phyloP scores from a whole-genome alignment of 2,113 vertebrate genomes.

The Myocastor coypus region DNA sequence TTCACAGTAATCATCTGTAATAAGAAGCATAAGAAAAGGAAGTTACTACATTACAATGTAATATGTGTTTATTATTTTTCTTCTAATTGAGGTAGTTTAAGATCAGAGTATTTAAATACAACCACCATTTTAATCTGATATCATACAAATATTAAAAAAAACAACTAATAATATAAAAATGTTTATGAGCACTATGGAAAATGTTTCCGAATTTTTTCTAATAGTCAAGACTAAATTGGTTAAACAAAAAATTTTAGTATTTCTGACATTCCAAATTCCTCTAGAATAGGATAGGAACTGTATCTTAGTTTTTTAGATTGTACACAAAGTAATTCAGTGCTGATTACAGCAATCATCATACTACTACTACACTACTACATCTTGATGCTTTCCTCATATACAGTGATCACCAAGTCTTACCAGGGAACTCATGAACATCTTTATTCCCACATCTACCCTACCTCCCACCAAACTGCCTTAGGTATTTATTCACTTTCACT shows the following conservation, averaged over 20 bases:
- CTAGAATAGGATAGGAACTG: neutral
- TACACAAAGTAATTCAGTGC: neutral
- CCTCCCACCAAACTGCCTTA: neutral
- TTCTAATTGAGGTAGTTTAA: neutral
- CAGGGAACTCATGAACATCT: neutral
- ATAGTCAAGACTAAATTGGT: conserved; percentile 13
- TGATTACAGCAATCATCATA: neutral
- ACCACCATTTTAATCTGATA: conserved; percentile 12
- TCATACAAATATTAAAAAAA: conserved; percentile 19
- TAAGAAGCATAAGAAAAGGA: conserved; percentile 52
- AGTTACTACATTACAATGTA: conserved; percentile 51
- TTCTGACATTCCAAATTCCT: conserved; percentile 19
- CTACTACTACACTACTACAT: neutral
- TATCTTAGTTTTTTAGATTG: neutral
- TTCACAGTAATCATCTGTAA: conserved; percentile 99
- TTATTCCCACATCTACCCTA: neutral
- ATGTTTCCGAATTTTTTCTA: neutral
- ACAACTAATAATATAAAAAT: conserved; percentile 38
- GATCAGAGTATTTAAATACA: conserved; percentile 16
- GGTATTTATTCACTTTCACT: neutral
- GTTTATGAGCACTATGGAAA: neutral
- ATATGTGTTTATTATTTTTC: conserved; percentile 8
- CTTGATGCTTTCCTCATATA: neutral
- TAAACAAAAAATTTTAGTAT: conserved; percentile 8
- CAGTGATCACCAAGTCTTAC: neutral